Base-by-base conservation (phyloP, 2,888 invertebrate genomes). In the Oscheius sp. region DNA sequence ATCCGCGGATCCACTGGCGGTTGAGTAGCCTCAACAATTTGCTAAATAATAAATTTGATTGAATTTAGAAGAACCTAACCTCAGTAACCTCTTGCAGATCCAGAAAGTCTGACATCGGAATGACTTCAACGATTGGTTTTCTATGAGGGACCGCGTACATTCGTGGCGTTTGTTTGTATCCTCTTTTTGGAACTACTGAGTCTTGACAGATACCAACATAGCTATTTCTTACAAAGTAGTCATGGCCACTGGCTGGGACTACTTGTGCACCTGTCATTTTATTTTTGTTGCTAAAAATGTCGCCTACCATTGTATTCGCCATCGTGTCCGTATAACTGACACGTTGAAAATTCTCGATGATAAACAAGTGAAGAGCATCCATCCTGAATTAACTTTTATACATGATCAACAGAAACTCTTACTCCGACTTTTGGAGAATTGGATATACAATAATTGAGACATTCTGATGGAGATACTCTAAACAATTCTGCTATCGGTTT, bases 281-380 rank as follows among this genome's bases (percentile, higher is more conserved):
- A 7, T n/a, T 16, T 9, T 23, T 27, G 27, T 25, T 2, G 43
- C 1, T 1, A 41, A 41, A 2, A 29, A 55, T 5, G 0, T 5
- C 43, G 21, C 9, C 1, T 29, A 78, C 78, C 77, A 12, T 73
- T 63, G 23, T 56, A 66, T 12, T 66, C 71, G 45, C 81, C 81
- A 58, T 79, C 79, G 41, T 81, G 81, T 6, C 78, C 78, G 56
- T 79, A 81, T 6, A 81, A 61, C 58, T 86, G 86, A 63, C 87
- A 87, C 0, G 85, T 86, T 9, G 78, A 79, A 69, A 82, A 84
- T 27, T 83, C 79, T 58, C 78, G 78, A 46, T 87, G 87, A 72
- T 84, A 86, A 5, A 86, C 86, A 2, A 86, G 79, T 0, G 84
- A 81, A 6, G 78, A 76, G 76, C 86, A 86, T 9, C 79, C 81